Conservation (phyloP, 30 jellyfish, hydroid and myxozoan genomes). For the Hydractinia symbiolongicarpus region DNA sequence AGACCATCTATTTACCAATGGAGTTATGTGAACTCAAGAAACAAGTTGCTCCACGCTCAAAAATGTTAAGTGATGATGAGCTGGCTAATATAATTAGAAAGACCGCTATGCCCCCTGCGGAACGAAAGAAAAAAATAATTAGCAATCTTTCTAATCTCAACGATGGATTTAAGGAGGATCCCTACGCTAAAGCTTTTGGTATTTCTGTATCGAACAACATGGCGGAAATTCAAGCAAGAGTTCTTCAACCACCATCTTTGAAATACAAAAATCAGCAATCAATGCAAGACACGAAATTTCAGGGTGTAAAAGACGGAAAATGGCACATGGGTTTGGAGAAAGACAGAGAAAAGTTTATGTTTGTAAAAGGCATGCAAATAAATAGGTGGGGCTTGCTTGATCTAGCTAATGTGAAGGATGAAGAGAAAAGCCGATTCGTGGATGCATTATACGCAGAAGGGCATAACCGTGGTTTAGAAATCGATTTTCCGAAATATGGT, state of each 20-base stretch:
- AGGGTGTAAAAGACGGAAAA: background rate
- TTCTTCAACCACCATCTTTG: constrained; percentile 28
- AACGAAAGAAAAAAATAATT: constrained; percentile 28
- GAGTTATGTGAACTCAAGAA: constrained; percentile 44
- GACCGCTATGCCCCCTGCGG: constrained; percentile 53
- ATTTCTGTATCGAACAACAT: constrained; percentile 9
- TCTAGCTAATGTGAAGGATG: background rate
- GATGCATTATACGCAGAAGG: constrained; percentile 12
- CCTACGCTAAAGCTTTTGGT: constrained; percentile 34
- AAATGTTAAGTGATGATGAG: constrained; percentile 42
- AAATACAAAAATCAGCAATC: background rate
- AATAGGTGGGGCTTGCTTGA: constrained; percentile 18
- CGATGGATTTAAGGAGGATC: constrained; percentile 12
- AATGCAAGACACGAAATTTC: background rate
- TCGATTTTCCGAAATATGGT: constrained; percentile 7
- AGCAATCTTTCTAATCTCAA: constrained; percentile 6
- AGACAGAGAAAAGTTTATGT: background rate
- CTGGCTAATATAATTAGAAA: constrained; percentile 45
- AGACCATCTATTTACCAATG: constrained; percentile 46
- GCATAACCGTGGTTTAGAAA: background rate
- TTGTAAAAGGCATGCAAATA: background rate
- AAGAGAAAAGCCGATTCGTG: background rate
- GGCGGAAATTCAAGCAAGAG: constrained; percentile 33
- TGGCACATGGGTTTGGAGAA: constrained; percentile 7
- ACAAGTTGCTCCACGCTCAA: constrained; percentile 45